Conservation (phyloP, 1,140 invertebrate species). For the Thaumatotibia leucotreta region DNA sequence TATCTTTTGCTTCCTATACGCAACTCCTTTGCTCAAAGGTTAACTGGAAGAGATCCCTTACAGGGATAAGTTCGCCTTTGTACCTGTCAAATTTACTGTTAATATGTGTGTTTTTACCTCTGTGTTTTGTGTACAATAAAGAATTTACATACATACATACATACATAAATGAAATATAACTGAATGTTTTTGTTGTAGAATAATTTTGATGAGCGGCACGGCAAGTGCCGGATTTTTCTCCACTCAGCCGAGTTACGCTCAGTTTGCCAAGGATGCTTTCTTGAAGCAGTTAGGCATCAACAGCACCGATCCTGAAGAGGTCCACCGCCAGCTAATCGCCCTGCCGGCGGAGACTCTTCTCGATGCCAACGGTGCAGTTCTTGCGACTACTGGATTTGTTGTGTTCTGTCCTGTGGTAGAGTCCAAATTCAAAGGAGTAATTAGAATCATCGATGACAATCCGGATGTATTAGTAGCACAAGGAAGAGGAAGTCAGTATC, state of each 20-base stretch:
- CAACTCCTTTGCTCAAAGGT: too few relatives aligned
- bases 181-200: slow-evolving; percentile 36
- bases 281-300: slow-evolving; percentile 38
- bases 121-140: too few relatives aligned
- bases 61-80: too few relatives aligned
- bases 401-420: slow-evolving; percentile 56
- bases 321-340: slow-evolving; percentile 39
- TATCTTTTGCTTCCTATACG: too few relatives aligned
- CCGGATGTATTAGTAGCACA: slow-evolving; percentile 38
- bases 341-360: slow-evolving; percentile 44
- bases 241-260: slow-evolving; percentile 40
- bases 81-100: not conserved
- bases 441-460: slow-evolving; percentile 46
- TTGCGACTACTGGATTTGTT: slow-evolving; percentile 40
- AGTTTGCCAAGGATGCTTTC: slow-evolving; percentile 30
- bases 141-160: too few relatives aligned
- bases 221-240: slow-evolving; percentile 41
- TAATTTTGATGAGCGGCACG: slow-evolving; percentile 56
- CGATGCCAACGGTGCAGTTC: slow-evolving; percentile 35
- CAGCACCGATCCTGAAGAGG: slow-evolving; percentile 37
- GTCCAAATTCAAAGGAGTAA: slow-evolving; percentile 35
- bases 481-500: slow-evolving; percentile 45
- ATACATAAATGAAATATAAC: not conserved
- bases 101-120: not conserved
- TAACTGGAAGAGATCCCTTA: too few relatives aligned